Conservation (phyloP, 2,797 vertebrate genomes). For the Etheostoma nigrum region DNA sequence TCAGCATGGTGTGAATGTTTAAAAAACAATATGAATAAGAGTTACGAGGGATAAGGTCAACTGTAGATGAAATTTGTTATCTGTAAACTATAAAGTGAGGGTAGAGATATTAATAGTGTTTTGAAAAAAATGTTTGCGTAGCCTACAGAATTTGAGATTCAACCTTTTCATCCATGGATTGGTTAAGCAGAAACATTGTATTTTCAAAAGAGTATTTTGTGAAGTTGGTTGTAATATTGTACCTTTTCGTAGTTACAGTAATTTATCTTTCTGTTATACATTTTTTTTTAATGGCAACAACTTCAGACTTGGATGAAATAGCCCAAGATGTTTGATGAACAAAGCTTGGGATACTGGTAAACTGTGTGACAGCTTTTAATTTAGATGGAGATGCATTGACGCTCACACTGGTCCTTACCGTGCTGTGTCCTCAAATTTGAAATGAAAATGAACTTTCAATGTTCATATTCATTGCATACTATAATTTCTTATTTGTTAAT, state of each 20-base stretch:
- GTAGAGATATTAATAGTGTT: background rate
- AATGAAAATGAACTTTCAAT: background rate
- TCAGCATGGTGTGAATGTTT: too few relatives aligned
- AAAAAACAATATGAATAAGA: too few relatives aligned
- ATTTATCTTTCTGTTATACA: background rate
- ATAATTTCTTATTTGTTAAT: conserved; percentile 25
- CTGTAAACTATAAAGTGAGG: too few relatives aligned
- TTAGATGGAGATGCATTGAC: background rate
- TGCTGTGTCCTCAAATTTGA: background rate
- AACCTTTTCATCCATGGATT: background rate
- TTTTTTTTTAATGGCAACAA: background rate
- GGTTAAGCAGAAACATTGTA: background rate
- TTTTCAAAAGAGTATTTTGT: background rate
- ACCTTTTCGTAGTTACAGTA: background rate
- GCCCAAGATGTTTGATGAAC: background rate
- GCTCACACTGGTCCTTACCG: too few relatives aligned
- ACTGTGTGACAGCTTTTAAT: background rate
- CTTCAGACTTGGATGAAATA: background rate
- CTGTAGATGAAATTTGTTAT: too few relatives aligned
- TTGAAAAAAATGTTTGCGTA: background rate
- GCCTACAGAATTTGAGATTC: background rate
- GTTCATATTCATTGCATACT: conserved; percentile 1
- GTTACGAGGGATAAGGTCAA: too few relatives aligned
- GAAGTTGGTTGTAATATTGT: background rate
- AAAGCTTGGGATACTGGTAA: background rate